Evolutionary conservation across 1,140 invertebrate genomes (phyloP), one percentile per base, ranked within the genome.

Genomic region (Lepidurus couesii): DNA sequence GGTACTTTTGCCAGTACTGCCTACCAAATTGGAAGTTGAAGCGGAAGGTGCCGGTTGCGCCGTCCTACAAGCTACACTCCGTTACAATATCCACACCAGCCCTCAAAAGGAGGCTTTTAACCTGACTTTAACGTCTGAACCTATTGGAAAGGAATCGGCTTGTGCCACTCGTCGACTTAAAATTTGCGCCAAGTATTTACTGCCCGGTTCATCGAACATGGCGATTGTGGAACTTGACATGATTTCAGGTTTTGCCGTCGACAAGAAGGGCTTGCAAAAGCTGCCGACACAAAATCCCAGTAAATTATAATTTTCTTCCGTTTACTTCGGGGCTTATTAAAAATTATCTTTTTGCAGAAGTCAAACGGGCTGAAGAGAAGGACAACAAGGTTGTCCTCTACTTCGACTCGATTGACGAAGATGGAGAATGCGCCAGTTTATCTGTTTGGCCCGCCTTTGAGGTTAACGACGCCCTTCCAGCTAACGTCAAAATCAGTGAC

Each of bases 401-500:
- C 79, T 86, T 87, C 82, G 84, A 87, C 75, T 65, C 47, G 47
- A 13, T 65, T 65, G 47, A 65, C 13, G 79, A 86, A 81, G 75
- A 80, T 11, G 81, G 82, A 44, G 83, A 83, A 7, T 88, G 87
- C 81, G 83, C 89, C 44, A 81, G 81, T 10, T 82, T 89, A 75
- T 83, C 85, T 73, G 83, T 87, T 7, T 83, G 85, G 74, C 84
- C 86, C 73, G 83, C 84, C 21, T 83, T 84, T 74, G 83, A 84
- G 75, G 87, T 88, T 7, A 84, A 86, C 16, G 82, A 86, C 73
- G 88, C 89, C 1, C 88, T 89, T 81, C 88, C 91, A 0, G 90
- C 89, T 0, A 87, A 89, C 76, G 87, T 90, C 13, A 87, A 86
- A 79, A 85, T 93, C 3, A 89, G 89, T 79, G 91, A 93, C 84